Evolutionary conservation across 2,888 invertebrate species (phyloP).

Genomic region (Parnassius smintheus): DNA sequence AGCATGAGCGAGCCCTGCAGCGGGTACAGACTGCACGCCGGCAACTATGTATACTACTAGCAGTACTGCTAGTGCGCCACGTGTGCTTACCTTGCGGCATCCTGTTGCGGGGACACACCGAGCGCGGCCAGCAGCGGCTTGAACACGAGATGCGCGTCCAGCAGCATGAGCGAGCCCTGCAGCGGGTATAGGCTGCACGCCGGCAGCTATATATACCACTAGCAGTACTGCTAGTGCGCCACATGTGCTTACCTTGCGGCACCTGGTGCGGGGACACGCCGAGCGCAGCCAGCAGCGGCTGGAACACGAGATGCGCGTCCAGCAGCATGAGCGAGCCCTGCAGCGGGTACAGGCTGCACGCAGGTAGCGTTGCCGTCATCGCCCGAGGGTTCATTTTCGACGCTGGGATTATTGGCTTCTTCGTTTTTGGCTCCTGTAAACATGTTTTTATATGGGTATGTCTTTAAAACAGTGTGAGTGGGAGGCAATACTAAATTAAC

Average conservation of each 20-base stretch:
- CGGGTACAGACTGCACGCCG: slow-evolving; percentile 86
- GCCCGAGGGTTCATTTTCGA: slow-evolving; percentile 68
- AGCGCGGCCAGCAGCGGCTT: slow-evolving; percentile 94
- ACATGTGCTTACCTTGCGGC: slow-evolving; percentile 53
- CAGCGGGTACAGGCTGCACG: slow-evolving; percentile 87
- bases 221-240: neutral
- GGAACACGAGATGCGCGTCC: slow-evolving; percentile 96
- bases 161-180: slow-evolving; percentile 90
- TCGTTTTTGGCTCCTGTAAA: slow-evolving; percentile 64
- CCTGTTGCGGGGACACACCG: slow-evolving; percentile 94
- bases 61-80: neutral
- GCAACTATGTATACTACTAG: slow-evolving; percentile 39
- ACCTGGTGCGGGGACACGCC: slow-evolving; percentile 95
- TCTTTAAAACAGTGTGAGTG: too few species aligned
- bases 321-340: slow-evolving; percentile 91
- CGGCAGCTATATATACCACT: slow-evolving; percentile 46
- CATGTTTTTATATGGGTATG: too few species aligned
- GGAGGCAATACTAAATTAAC: too few species aligned
- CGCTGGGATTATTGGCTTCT: slow-evolving; percentile 76
- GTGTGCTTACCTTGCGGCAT: slow-evolving; percentile 69
- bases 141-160: slow-evolving; percentile 93
- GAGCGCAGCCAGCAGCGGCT: slow-evolving; percentile 92
- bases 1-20: slow-evolving; percentile 91
- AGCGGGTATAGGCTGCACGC: slow-evolving; percentile 87
- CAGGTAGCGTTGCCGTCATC: slow-evolving; percentile 72